Conservation (phyloP, 2,113 vertebrate genomes). For the Poeciliopsis turrubarensis region DNA sequence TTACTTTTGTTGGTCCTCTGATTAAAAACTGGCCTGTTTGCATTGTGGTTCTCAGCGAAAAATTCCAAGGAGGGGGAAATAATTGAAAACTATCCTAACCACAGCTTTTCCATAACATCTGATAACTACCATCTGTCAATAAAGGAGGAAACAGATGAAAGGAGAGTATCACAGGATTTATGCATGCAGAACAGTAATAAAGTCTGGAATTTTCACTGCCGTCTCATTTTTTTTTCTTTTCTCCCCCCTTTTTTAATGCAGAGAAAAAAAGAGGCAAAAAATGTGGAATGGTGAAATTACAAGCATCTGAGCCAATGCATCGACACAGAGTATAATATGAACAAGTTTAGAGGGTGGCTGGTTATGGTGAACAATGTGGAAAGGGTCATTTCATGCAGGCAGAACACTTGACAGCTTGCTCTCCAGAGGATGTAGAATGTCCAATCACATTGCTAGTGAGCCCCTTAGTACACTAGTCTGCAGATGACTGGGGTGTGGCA, state of each 20-base stretch:
- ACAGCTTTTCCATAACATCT: slow-evolving; percentile 73
- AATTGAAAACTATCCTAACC: slow-evolving; percentile 66
- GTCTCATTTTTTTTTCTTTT: slow-evolving; percentile 14
- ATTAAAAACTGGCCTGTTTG: slow-evolving; percentile 52
- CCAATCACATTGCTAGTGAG: slow-evolving; percentile 62
- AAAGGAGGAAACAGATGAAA: slow-evolving; percentile 69
- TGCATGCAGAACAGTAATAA: slow-evolving; percentile 63
- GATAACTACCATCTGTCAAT: slow-evolving; percentile 77
- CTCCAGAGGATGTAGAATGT: slow-evolving; percentile 59
- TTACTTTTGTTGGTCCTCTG: slow-evolving; percentile 42
- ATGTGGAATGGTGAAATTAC: slow-evolving; percentile 66
- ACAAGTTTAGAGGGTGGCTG: slow-evolving; percentile 28
- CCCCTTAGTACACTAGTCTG: slow-evolving; percentile 54
- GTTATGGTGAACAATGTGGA: slow-evolving; percentile 40
- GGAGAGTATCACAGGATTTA: slow-evolving; percentile 57
- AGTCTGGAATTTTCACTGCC: slow-evolving; percentile 72
- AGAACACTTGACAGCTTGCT: slow-evolving; percentile 76
- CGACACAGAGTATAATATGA: slow-evolving; percentile 46
- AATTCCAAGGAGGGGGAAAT: slow-evolving; percentile 59
- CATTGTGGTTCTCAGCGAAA: slow-evolving; percentile 68
- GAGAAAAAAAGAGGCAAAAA: slow-evolving; percentile 28
- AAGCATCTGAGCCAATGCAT: slow-evolving; percentile 66
- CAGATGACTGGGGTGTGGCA: slow-evolving; percentile 74
- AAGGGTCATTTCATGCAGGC: slow-evolving; percentile 70
- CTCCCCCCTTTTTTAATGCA: slow-evolving; percentile 30